A percentile compares a stretch with the other conserved stretches of the same genome.
phyloP scores from a whole-genome alignment of 2,888 invertebrate species.

The Alcis repandata region DNA sequence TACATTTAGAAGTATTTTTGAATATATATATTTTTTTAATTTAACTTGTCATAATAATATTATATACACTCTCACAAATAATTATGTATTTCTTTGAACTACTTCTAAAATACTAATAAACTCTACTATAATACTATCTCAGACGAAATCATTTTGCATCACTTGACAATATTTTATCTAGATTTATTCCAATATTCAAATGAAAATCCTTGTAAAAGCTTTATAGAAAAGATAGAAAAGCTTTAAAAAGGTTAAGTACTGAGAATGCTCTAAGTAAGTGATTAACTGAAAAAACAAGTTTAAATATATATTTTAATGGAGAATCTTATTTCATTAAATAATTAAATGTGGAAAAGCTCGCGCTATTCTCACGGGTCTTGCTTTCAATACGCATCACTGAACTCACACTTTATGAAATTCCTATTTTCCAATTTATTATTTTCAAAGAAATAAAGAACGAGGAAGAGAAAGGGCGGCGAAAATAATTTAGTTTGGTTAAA shows the following conservation, averaged over 20 bases:
- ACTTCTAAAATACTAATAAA: no score
- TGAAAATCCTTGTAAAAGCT: not conserved
- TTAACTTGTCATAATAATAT: no score
- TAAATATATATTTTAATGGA: not conserved
- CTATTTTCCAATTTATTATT: not conserved
- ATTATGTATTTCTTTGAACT: not conserved
- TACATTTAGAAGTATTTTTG: no score
- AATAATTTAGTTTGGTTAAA: no score
- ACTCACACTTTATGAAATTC: not conserved
- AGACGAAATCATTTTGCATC: no score
- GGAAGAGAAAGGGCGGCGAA: no score
- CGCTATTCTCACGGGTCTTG: conserved; percentile 1
- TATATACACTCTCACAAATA: not conserved
- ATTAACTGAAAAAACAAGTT: not conserved
- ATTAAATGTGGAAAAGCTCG: conserved; percentile 12
- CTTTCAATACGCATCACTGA: not conserved
- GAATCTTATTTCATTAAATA: conserved; percentile 13
- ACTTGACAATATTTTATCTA: no score
- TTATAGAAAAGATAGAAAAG: not conserved
- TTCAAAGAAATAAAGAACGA: not conserved
- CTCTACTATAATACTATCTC: no score
- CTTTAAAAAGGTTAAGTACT: not conserved
- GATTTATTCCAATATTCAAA: not conserved
- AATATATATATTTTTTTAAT: no score
- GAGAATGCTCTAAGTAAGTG: not conserved